Evolutionary conservation across 2,797 vertebrate species (phyloP), one percentile per base, ranked within the genome.

Genomic region (Oophaga sylvatica): DNA sequence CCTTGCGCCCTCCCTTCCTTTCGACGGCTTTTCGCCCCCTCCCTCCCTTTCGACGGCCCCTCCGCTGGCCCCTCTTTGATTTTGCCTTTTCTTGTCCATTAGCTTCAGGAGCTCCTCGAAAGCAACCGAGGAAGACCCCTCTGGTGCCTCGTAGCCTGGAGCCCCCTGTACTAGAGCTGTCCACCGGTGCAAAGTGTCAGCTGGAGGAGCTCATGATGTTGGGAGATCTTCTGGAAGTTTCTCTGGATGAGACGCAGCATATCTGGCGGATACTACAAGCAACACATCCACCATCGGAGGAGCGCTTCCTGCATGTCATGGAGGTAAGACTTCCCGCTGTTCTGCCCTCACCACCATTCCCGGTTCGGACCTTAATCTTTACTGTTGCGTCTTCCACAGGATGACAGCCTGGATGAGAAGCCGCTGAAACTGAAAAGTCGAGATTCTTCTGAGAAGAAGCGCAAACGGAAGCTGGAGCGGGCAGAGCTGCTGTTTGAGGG

Each of bases 201-300:
- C 93, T 99, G 88, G 97, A 99, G 93, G 97, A 98, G 90, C 95
- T 99, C 70, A 99, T 99, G 97, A 99, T 99, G 98, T 94, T 98
- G 85, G 98, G 98, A 75, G 98, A 99, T 92, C 95, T 99, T 9
- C 93, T 99, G 91, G 98, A 99, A 92, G 98, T 99, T 1, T 98
- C 98, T 45, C 94, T 99, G 90, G 98, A 99, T 90, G 98, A 99
- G 92, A 99, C 97, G 22, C 98, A 99, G 90, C 98, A 99, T 93
- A 99, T 99, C 94, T 99, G 98, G 98, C 92, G 98, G 92, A 99
- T 99, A 92, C 95, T 99, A 80, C 98, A 99, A 93, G 98, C 98
- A 88, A 99, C 98, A 0, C 97, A 99, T 85, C 97, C 97, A 5
- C 98, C 98, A 3, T 97, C 97, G 11, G 98, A 99, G 91, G 98